phyloP scores from a whole-genome alignment of 53 echinoderm and acorn worm species.

The Temnopleurus reevesii region DNA sequence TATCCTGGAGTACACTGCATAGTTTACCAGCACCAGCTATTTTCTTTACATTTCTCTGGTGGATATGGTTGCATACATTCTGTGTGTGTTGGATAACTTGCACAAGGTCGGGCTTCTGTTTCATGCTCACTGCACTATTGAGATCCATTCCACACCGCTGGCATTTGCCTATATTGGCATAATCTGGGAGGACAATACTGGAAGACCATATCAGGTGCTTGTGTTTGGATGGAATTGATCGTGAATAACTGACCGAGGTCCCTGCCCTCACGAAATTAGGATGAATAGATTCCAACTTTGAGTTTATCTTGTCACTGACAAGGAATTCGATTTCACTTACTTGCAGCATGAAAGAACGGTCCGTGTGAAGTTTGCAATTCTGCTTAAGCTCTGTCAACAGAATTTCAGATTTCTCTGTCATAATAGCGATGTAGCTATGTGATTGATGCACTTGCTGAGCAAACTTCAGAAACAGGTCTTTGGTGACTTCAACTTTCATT shows the following conservation, averaged over 20 bases:
- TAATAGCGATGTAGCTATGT: neutral
- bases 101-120: neutral
- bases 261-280: neutral
- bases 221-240: neutral
- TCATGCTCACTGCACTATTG: neutral
- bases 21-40: neutral
- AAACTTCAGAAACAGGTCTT: conserved; percentile 2
- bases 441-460: neutral
- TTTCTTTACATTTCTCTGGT: neutral
- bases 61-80: neutral
- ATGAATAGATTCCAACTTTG: conserved; percentile 8
- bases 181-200: neutral
- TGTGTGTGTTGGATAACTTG: neutral
- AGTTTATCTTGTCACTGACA: neutral
- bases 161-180: neutral
- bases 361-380: neutral
- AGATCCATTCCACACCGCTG: neutral
- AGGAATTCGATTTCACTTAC: neutral
- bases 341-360: neutral
- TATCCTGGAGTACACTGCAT: neutral
- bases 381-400: neutral
- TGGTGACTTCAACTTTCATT: neutral
- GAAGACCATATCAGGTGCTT: conserved; percentile 8
- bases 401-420: neutral
- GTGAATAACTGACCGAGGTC: neutral